Base-by-base conservation (phyloP, 2,797 vertebrate species). In the Hippopotamyrus pictus region DNA sequence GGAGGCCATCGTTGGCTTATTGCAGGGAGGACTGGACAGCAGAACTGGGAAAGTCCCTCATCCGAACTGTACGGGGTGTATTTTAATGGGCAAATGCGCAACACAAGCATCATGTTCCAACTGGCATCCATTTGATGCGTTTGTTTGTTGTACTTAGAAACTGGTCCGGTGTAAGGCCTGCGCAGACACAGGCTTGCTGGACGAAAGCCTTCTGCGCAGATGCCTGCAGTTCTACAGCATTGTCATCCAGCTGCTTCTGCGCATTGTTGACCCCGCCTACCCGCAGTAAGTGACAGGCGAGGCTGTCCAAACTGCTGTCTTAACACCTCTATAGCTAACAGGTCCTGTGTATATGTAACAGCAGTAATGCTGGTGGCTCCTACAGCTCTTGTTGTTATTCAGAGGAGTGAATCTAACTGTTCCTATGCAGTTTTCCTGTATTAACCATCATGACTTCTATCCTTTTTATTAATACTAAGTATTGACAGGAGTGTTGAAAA, bases 221-320 rank as follows among this genome's bases (percentile, higher is more conserved):
- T 99, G 97, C 94, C 96, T 99, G 93, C 97, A 97, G 94, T 99
- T 99, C 95, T 99, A 99, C 92, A 98, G 99, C 95, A 98, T 97
- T 93, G 97, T 99, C 90, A 99, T 99, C 91, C 98, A 99, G 95
- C 97, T 99, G 92, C 96, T 99, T 93, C 96, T 99, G 89, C 98
- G 97, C 92, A 96, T 98, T 94, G 97, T 98, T 90, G 98, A 99
- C 93, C 97, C 98, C 48, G 96, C 96, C 76, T 99, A 98, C 90
- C 98, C 99, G 25, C 96, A 98, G 99, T 99, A 91, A 97, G 98
- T 96, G 37, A 5, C 82, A 2, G 51, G 6, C 17, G 37, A 88
- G 29, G 90, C 22, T 33, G 14, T n/a, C 12, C 41, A 65, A 53
- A 50, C 84, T 41, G 44, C 7, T 5, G 22, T 73, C 89, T 86